Conservation (phyloP, 2,797 vertebrate species). For the Aeoliscus strigatus region DNA sequence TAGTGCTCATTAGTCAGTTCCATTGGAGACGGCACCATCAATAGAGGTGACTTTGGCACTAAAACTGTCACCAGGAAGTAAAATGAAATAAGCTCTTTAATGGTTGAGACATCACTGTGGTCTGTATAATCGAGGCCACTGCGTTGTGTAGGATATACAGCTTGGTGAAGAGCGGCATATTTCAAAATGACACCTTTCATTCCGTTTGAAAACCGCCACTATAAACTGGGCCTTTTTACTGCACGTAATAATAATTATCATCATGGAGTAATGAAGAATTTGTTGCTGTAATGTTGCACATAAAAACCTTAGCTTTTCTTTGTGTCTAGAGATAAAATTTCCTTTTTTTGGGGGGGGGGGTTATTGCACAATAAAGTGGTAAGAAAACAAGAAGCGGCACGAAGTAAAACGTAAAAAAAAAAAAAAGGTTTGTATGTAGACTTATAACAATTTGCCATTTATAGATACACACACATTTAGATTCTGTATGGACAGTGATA, state of each 20-base stretch:
- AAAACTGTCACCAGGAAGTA: constrained; percentile 45
- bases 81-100: constrained; percentile 56
- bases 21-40: constrained; percentile 35
- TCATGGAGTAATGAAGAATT: constrained; percentile 38
- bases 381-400: too few species aligned
- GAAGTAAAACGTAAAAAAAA: too few species aligned
- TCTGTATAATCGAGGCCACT: constrained; percentile 10
- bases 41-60: constrained; percentile 59
- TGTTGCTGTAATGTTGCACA: constrained; percentile 21
- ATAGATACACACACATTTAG: too few species aligned
- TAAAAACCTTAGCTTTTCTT: constrained; percentile 23
- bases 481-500: too few species aligned
- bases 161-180: constrained; percentile 31
- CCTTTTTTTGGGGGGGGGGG: too few species aligned
- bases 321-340: too few species aligned
- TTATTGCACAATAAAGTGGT: too few species aligned
- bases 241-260: constrained; percentile 29
- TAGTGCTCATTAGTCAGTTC: constrained; percentile 58
- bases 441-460: too few species aligned
- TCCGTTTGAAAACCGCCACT: constrained; percentile 15
- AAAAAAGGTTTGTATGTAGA: too few species aligned
- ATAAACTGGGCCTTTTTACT: constrained; percentile 23
- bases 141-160: constrained; percentile 17
- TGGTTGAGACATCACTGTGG: constrained; percentile 34
- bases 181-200: constrained; percentile 45